Percentiles rank a stretch among this genome's conserved stretches.
Conservation (phyloP, 2,888 invertebrate genomes). For the Mesorhabditis sp. region DNA sequence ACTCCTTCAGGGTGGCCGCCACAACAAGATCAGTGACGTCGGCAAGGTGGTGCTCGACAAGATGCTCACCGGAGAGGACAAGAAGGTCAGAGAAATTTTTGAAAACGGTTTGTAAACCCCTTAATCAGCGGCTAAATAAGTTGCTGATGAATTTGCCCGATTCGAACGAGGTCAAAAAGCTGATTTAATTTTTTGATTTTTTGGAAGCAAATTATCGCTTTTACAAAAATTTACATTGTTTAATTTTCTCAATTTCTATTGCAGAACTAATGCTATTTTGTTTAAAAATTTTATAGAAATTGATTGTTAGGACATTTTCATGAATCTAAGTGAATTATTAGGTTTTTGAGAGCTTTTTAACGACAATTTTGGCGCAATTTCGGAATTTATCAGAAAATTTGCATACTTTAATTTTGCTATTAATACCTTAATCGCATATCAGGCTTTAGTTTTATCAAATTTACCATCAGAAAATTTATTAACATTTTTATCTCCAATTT, state of each 20-base stretch:
- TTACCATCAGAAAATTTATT: neutral
- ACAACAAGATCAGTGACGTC: constrained; percentile 48
- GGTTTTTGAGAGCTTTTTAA: neutral
- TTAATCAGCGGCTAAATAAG: too few relatives aligned
- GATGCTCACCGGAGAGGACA: constrained; percentile 48
- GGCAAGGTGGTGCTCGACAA: constrained; percentile 54
- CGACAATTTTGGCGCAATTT: too few relatives aligned
- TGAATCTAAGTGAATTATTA: too few relatives aligned
- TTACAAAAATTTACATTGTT: neutral
- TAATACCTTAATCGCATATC: neutral
- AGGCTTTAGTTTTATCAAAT: neutral
- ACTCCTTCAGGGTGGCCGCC: constrained; percentile 35
- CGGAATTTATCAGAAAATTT: too few relatives aligned
- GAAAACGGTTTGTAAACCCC: too few relatives aligned
- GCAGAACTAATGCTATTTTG: neutral
- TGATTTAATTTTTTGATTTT: neutral
- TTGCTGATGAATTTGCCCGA: too few relatives aligned
- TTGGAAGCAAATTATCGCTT: neutral
- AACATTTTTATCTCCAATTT: neutral
- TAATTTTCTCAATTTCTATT: neutral
- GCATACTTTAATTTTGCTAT: too few relatives aligned
- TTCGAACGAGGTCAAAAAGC: too few relatives aligned
- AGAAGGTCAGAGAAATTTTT: constrained; percentile 26
- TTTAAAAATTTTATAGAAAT: too few relatives aligned
- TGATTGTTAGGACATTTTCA: too few relatives aligned